phyloP scores from a whole-genome alignment of 2,113 vertebrate genomes.

The Podarcis muralis region DNA sequence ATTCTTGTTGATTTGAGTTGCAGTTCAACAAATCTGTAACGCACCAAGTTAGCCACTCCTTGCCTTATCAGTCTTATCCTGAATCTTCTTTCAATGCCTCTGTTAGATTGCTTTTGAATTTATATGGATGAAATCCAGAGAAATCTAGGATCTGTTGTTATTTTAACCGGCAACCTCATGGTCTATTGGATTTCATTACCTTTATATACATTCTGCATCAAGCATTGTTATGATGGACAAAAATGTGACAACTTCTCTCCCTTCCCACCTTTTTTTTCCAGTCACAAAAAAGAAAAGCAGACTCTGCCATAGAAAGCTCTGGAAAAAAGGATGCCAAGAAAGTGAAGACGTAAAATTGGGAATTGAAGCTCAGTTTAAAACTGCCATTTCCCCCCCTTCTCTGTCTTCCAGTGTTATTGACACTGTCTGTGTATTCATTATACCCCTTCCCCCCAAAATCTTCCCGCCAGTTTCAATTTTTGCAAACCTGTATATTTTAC shows the following conservation, averaged over 20 bases:
- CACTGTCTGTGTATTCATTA: conserved; percentile 74
- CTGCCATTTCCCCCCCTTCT: conserved; percentile 72
- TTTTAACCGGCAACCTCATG: conserved; percentile 42
- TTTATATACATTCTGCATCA: conserved; percentile 52
- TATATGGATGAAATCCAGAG: neutral
- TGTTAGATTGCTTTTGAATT: conserved; percentile 19
- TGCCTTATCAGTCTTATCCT: too few species aligned
- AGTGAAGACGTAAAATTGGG: conserved; percentile 79
- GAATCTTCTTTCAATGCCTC: neutral
- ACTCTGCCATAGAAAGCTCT: conserved; percentile 78
- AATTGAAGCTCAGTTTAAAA: conserved; percentile 61
- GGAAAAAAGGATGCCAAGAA: conserved; percentile 88
- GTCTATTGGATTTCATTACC: conserved; percentile 55
- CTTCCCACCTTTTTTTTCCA: conserved; percentile 59
- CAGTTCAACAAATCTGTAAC: too few species aligned
- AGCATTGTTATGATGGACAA: conserved; percentile 47
- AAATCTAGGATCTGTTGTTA: conserved; percentile 23
- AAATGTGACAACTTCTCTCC: conserved; percentile 51
- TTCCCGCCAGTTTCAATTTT: conserved; percentile 66
- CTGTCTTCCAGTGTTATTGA: conserved; percentile 72
- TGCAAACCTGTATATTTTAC: conserved; percentile 78
- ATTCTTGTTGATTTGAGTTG: too few species aligned
- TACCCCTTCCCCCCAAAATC: conserved; percentile 67
- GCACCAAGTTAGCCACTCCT: too few species aligned
- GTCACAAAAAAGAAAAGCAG: conserved; percentile 89